These are phyloP conservation scores for Callaeas wilsoni DNA, from an alignment of 2,113 vertebrate genomes.

Conservation along the genomic window DNA sequence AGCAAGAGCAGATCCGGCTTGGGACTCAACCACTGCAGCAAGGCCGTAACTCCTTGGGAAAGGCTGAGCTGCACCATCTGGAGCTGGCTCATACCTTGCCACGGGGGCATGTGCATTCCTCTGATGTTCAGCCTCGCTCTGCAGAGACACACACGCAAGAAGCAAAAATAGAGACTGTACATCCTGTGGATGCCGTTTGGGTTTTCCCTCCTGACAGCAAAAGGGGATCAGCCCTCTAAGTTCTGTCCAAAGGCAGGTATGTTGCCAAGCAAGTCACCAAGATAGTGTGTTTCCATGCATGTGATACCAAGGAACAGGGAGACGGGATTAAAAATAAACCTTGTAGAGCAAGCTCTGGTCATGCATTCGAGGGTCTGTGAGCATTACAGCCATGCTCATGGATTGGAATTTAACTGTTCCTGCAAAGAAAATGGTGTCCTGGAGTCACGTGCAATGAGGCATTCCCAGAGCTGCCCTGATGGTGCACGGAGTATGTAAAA, in stretches of 20 bases:
- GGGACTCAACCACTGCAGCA: background rate
- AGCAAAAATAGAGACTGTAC: background rate
- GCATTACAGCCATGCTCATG: background rate
- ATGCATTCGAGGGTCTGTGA: background rate
- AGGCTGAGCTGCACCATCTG: background rate
- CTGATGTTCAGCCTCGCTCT: background rate
- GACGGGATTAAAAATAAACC: background rate
- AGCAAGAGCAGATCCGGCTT: background rate
- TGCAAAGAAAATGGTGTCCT: background rate
- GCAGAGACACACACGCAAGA: background rate
- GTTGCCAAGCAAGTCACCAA: background rate
- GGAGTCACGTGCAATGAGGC: background rate
- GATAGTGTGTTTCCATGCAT: background rate
- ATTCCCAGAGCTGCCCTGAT: background rate
- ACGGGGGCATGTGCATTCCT: background rate
- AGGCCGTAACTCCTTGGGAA: background rate
- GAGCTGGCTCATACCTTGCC: background rate
- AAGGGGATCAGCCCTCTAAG: background rate
- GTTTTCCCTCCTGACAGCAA: background rate
- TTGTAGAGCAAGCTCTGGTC: background rate
- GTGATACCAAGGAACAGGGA: rapidly evolving
- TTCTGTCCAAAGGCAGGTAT: background rate
- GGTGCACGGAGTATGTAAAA: rapidly evolving
- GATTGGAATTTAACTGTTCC: background rate
- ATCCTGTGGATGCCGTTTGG: background rate